phyloP scores from a whole-genome alignment of 2,113 vertebrate genomes.

The Ailurus styani region DNA sequence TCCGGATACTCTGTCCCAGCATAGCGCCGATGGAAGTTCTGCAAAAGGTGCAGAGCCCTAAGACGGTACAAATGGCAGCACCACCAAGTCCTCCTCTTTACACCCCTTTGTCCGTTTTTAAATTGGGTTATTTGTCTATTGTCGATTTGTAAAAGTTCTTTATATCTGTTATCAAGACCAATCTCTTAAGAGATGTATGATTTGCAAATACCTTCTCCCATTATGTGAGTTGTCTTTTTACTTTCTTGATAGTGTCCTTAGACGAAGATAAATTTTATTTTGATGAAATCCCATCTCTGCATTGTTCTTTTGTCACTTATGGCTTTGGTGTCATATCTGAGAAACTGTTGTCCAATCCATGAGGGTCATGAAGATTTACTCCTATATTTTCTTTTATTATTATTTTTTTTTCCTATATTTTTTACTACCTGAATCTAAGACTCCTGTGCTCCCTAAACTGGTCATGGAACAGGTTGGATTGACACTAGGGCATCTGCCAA shows the following conservation, averaged over 20 bases:
- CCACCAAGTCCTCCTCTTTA: too few species aligned
- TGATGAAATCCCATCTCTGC: background rate
- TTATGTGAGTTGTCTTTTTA: background rate
- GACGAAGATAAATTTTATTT: background rate
- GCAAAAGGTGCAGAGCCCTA: too few species aligned
- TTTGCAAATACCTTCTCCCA: background rate
- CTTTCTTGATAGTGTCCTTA: background rate
- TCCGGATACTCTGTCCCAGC: too few species aligned
- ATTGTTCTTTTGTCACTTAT: background rate
- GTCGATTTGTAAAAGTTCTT: background rate
- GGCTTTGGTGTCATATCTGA: background rate
- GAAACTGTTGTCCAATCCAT: background rate
- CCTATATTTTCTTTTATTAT: background rate
- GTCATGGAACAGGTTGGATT: too few species aligned
- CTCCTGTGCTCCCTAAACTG: background rate
- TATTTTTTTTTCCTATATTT: background rate
- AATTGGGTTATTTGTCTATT: background rate
- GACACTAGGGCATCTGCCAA: background rate
- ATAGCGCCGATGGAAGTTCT: too few species aligned
- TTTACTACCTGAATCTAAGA: background rate
- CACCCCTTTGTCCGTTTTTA: background rate
- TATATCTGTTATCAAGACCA: background rate
- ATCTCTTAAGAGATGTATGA: background rate
- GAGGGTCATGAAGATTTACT: background rate
- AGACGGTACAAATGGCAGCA: too few species aligned